Conservation (phyloP, 2,113 vertebrate species). For the Haplotaxodon microlepis region DNA sequence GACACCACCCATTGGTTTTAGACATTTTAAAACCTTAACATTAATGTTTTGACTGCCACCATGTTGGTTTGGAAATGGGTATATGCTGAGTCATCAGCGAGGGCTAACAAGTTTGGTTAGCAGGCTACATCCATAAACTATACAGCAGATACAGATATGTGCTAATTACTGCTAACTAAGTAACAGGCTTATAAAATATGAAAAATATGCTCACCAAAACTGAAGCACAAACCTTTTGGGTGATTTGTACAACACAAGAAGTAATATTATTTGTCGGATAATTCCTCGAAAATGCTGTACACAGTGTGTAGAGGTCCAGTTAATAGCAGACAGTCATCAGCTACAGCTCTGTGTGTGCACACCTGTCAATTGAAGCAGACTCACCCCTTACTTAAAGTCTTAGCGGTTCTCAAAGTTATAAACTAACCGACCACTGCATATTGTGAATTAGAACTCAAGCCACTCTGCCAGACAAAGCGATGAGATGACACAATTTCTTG, state of each 20-base stretch:
- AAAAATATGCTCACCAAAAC: background rate
- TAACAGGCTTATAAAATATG: background rate
- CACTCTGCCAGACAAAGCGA: rapidly evolving
- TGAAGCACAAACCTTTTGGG: rapidly evolving
- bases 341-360: background rate
- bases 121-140: background rate
- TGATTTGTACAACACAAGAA: background rate
- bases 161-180: background rate
- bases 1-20: background rate
- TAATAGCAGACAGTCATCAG: background rate
- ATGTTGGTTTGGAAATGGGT: background rate
- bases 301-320: background rate
- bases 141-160: background rate
- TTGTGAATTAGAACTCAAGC: background rate
- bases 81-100: background rate
- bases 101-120: background rate
- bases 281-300: background rate
- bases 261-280: background rate
- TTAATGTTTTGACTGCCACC: background rate
- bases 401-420: background rate
- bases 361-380: background rate
- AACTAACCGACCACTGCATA: background rate
- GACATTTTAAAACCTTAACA: background rate
- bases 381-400: background rate
- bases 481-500: background rate